phyloP scores from a whole-genome alignment of 2,113 vertebrate genomes.

The Pelobates fuscus region DNA sequence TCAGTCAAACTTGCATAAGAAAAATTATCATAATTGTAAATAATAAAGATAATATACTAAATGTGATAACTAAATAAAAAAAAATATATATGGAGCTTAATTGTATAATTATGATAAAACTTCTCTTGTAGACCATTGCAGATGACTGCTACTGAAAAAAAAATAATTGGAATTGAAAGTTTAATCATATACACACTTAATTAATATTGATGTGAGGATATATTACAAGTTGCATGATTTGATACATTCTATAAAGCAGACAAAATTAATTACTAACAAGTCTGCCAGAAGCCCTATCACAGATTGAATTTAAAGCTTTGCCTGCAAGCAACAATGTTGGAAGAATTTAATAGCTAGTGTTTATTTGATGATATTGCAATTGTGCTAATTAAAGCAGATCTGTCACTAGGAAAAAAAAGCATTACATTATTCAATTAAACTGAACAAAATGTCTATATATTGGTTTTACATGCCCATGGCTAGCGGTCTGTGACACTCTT shows the following conservation, averaged over 20 bases:
- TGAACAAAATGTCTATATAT: too few relatives aligned
- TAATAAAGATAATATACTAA: too few relatives aligned
- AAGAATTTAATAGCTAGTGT: slow-evolving; percentile 10
- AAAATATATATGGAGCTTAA: too few relatives aligned
- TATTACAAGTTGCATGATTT: slow-evolving; percentile 31
- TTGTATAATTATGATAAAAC: too few relatives aligned
- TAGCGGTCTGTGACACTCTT: too few relatives aligned
- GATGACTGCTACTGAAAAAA: slow-evolving; percentile 35
- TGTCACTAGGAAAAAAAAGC: too few relatives aligned
- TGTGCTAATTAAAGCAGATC: slow-evolving; percentile 10
- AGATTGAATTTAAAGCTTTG: slow-evolving; percentile 21
- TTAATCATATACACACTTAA: slow-evolving; percentile 21
- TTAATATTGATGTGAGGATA: slow-evolving; percentile 29
- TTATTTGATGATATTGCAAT: slow-evolving; percentile 12
- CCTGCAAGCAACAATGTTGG: slow-evolving; percentile 27
- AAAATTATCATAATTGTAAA: too few relatives aligned
- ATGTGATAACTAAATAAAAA: too few relatives aligned
- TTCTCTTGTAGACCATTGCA: neutral
- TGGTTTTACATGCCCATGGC: too few relatives aligned
- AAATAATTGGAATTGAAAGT: slow-evolving; percentile 31
- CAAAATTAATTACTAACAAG: slow-evolving; percentile 38
- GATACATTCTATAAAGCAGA: slow-evolving; percentile 21
- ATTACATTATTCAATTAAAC: too few relatives aligned
- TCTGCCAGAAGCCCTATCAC: slow-evolving; percentile 10
- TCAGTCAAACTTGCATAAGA: too few relatives aligned